These are phyloP conservation scores for Turritopsis dohrnii DNA, from an alignment of 30 jellyfish, hydroid and myxozoan genomes.

Conservation along the genomic window DNA sequence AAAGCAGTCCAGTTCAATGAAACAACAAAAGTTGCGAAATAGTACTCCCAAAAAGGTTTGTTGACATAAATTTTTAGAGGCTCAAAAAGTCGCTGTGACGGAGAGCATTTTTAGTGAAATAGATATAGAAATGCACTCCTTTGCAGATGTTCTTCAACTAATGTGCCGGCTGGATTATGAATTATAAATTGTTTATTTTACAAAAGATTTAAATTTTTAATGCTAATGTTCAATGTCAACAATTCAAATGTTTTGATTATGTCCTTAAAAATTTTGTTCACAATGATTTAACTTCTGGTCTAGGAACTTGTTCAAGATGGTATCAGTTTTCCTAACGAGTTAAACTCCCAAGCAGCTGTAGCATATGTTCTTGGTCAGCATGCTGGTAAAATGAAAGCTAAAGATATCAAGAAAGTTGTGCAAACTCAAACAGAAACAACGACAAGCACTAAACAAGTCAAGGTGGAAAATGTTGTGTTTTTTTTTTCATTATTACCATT, in stretches of 20 bases:
- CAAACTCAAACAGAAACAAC: background rate
- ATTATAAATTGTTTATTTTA: too few relatives aligned
- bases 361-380: slow-evolving; percentile 70
- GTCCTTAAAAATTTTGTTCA: background rate
- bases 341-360: slow-evolving; percentile 80
- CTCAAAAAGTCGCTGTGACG: too few relatives aligned
- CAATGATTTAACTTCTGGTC: background rate
- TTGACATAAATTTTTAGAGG: background rate
- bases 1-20: background rate
- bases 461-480: too few relatives aligned
- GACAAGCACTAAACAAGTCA: background rate
- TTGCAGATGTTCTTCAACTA: too few relatives aligned
- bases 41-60: background rate
- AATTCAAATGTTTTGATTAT: slow-evolving; percentile 1
- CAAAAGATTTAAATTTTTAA: too few relatives aligned
- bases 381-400: slow-evolving; percentile 80
- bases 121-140: too few relatives aligned
- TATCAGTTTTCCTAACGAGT: slow-evolving; percentile 72
- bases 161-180: too few relatives aligned
- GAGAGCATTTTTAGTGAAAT: too few relatives aligned
- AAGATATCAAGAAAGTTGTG: slow-evolving; percentile 58
- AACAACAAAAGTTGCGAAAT: background rate
- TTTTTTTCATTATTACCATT: too few relatives aligned
- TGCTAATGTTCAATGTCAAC: too few relatives aligned
- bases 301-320: slow-evolving; percentile 76